Conservation (phyloP, 2,113 vertebrate genomes). For the Turnix velox region DNA sequence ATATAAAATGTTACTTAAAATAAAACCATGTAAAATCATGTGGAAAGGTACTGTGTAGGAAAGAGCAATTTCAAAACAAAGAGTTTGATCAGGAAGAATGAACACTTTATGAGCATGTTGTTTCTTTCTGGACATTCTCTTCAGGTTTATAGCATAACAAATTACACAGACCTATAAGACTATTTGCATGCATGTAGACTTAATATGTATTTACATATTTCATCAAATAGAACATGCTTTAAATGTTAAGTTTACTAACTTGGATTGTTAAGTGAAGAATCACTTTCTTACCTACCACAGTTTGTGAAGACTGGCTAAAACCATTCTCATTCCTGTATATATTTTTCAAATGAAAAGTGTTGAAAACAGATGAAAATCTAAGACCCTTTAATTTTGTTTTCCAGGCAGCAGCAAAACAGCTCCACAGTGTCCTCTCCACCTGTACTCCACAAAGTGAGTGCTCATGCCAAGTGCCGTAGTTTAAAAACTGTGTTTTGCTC, state of each 20-base stretch:
- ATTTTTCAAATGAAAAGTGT: background rate
- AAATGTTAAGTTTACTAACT: constrained; percentile 31
- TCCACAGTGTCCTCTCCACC: constrained; percentile 49
- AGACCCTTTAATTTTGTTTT: constrained; percentile 40
- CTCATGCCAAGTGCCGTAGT: background rate
- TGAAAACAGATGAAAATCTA: background rate
- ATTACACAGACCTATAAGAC: background rate
- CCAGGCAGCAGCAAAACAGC: constrained; percentile 58
- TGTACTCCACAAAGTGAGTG: constrained; percentile 67
- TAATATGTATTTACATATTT: constrained; percentile 11
- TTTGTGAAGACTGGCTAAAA: background rate
- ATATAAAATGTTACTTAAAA: background rate
- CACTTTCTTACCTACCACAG: background rate
- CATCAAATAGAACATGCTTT: constrained; percentile 7
- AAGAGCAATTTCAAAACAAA: background rate
- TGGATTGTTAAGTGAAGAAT: background rate
- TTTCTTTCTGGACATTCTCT: background rate
- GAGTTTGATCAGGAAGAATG: background rate
- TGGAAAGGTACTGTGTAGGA: background rate
- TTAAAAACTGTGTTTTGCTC: background rate
- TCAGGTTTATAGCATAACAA: background rate
- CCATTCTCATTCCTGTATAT: background rate
- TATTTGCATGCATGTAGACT: background rate
- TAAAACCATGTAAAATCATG: background rate
- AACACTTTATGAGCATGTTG: background rate